Evolutionary conservation across 2,888 invertebrate genomes (phyloP).

Genomic region (Strigamia crassipes): DNA sequence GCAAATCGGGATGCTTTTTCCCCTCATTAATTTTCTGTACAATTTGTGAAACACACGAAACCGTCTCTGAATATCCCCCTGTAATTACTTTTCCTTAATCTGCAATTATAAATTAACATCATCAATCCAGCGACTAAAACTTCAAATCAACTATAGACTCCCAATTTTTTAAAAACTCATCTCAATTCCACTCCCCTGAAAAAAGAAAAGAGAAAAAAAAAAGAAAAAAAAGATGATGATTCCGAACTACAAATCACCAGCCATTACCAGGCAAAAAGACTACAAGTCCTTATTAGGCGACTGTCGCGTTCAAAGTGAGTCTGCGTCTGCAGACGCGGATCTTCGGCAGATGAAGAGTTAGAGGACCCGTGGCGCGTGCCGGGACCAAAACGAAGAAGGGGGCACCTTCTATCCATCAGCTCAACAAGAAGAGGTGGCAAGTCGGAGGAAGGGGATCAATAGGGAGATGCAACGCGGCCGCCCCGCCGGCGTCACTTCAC

Average conservation of each 20-base stretch:
- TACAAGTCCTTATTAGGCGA: constrained; percentile 40
- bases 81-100: too few relatives aligned
- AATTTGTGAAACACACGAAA: too few relatives aligned
- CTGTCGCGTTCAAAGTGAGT: constrained; percentile 28
- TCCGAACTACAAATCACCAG: constrained; percentile 25
- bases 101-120: too few relatives aligned
- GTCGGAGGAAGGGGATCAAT: constrained; percentile 30
- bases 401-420: constrained; percentile 40
- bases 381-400: constrained; percentile 34
- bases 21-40: too few relatives aligned
- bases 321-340: constrained; percentile 2
- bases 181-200: neutral
- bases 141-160: too few relatives aligned
- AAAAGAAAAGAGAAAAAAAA: neutral
- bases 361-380: constrained; percentile 36
- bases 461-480: constrained; percentile 39
- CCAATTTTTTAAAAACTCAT: too few relatives aligned
- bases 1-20: too few relatives aligned
- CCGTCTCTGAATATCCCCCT: too few relatives aligned
- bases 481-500: constrained; percentile 38
- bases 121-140: too few relatives aligned
- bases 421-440: constrained; percentile 37
- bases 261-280: constrained; percentile 38
- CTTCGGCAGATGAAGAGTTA: constrained; percentile 40
- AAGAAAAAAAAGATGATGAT: neutral